phyloP scores from a whole-genome alignment of 2,797 vertebrate species.

The Mormyrus proboscirostris region DNA sequence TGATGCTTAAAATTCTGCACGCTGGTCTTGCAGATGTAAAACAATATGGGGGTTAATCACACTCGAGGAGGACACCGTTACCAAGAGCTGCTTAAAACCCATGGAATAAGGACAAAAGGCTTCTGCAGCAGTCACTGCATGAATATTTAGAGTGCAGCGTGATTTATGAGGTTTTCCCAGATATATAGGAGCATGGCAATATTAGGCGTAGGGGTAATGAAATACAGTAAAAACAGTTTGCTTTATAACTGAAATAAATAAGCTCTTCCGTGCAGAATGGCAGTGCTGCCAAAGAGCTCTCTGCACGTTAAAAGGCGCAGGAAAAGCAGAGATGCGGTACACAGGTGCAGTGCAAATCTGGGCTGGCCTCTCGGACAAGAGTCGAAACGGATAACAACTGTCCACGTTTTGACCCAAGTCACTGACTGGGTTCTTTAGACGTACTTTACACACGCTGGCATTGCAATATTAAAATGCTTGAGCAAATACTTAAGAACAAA shows the following conservation, averaged over 20 bases:
- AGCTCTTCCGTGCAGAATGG: neutral
- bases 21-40: constrained; percentile 44
- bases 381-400: neutral
- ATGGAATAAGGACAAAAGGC: constrained; percentile 31
- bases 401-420: neutral
- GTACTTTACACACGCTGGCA: neutral
- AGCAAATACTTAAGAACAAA: neutral
- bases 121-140: neutral
- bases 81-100: constrained; percentile 26
- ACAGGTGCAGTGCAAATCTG: neutral
- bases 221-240: neutral
- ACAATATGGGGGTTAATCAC: constrained; percentile 46
- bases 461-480: neutral
- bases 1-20: constrained; percentile 51
- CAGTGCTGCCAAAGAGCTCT: neutral
- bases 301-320: neutral
- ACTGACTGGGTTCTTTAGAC: neutral
- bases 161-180: neutral
- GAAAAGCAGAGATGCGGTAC: neutral
- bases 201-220: neutral
- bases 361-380: neutral
- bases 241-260: neutral
- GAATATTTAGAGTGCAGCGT: neutral
- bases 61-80: constrained; percentile 36
- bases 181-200: neutral